These are phyloP conservation scores for Coelinius sp. DNA, from an alignment of 2,888 invertebrate species.

Conservation along the genomic window DNA sequence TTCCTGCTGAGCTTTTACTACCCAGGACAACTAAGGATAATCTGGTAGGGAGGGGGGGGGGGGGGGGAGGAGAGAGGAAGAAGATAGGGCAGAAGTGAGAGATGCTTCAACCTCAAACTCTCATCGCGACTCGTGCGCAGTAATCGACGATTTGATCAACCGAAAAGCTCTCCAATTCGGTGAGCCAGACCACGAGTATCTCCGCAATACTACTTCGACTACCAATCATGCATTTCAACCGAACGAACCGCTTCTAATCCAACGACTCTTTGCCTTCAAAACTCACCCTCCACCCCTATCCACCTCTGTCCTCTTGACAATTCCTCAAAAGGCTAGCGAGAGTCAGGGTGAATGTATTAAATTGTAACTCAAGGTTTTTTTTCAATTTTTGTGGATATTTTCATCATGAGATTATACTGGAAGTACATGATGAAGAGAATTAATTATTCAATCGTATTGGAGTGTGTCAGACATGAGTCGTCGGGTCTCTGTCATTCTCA, in stretches of 20 bases:
- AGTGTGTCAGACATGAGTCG: constrained; percentile 7
- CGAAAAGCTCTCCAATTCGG: constrained; percentile 57
- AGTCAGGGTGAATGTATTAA: constrained; percentile 22
- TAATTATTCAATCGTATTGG: constrained; percentile 4
- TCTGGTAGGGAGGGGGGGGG: too few species aligned
- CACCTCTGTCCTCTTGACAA: not conserved
- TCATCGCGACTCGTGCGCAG: constrained; percentile 44
- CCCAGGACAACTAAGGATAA: not conserved
- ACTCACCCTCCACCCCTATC: not conserved
- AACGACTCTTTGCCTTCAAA: constrained; percentile 58
- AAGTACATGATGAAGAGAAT: not conserved
- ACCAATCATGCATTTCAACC: constrained; percentile 64
- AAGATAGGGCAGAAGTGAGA: not conserved
- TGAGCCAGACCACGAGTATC: constrained; percentile 27
- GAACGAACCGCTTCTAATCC: constrained; percentile 61
- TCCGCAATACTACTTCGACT: constrained; percentile 56
- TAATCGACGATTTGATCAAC: constrained; percentile 63
- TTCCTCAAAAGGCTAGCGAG: constrained; percentile 25
- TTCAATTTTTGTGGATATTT: not conserved
- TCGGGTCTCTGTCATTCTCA: not conserved
- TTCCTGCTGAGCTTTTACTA: not conserved
- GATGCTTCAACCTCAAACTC: constrained; percentile 34
- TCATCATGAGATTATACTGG: not conserved
- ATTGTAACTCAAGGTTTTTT: not conserved
- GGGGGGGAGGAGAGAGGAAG: not conserved